Base-by-base conservation (phyloP, 2,113 vertebrate species). In the Gracilinanus agilis region DNA sequence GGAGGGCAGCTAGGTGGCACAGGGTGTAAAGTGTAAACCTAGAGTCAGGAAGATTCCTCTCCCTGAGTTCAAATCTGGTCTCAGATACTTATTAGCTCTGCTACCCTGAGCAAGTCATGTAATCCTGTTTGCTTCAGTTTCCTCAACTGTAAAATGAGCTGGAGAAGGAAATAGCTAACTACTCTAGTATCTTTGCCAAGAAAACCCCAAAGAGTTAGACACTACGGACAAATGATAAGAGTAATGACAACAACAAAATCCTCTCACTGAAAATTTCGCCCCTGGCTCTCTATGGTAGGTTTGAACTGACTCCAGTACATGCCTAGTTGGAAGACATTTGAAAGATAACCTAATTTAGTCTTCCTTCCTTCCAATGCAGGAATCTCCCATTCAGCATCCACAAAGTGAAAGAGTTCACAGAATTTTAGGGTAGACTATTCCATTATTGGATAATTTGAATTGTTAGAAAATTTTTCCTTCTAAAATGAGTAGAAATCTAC, bases 111-210 rank as follows among this genome's bases (percentile, higher is more conserved):
- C n/a, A 40, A 83, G n/a, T 83, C n/a, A 83, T 19, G 9, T 21
- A 21, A 40, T 34, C 6, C 19, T 21, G 5, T 83, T 83, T 83
- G n/a, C 90, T 9, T 95, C 24, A 40, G 55, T 89, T 96, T 96
- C 19, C n/a, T 44, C 53, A 89, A 34, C 40, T 90, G 29, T 75
- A 56, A 58, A 67, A 92, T 67, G 25, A 12, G 25, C 21, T 90
- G 44, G 88, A 91, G 25, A 88, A 54, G 34, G 92, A 90, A 92
- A 93, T 13, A 61, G 67, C 27, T 21, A 90, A 75, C 12, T 55
- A 75, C 34, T 58, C 58, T 10, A 58, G 25, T 27, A 61, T 67
- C 58, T 83, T 40, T 83, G 19, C 67, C 67, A 21, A 83, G n/a
- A 40, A 27, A 67, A 13, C 10, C 3, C 11, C 58, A 67, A 83